Evolutionary conservation across 2,888 invertebrate species (phyloP), one percentile per base, ranked within the genome.

Genomic region (Acronicta psi): DNA sequence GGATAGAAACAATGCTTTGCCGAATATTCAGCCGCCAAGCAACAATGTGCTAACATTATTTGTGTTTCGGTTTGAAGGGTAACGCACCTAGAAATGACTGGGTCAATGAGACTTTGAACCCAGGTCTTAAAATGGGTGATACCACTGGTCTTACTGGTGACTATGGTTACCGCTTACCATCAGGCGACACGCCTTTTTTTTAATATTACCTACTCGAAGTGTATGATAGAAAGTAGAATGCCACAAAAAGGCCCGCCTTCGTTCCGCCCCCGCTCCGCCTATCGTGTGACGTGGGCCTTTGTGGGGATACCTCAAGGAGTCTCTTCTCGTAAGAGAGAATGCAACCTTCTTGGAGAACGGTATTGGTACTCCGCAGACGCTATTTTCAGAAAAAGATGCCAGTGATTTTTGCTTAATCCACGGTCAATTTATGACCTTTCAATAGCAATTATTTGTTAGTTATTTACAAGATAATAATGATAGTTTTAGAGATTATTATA

Each of bases 261-360:
- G 18, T 40, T 8, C 40, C 66, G 66, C 66, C 66, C 45, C 50
- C 67, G 73, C 73, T 72, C 67, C 67, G 67, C 67, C 67, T 72
- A 66, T 17, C 0, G 11, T 17, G 20, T 66, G 50, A 59, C 59
- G 72, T 42, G 67, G 2, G 37, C 44, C 53, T 49, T 51, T 71
- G 67, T 53, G 67, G 67, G 67, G 67, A 51, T 68, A 52, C 13
- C 3, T 8, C 23, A 34, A n/a, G 3, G 6, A 34, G n/a, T n/a
- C 34, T 34, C 34, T 34, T n/a, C 34, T 34, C 2, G 6, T 34
- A 34, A 34, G 34, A 34, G 34, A n/a, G 34, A 34, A 34, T n/a
- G 34, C n/a, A n/a, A 34, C n/a, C 31, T 31, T 31, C 31, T 34
- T 2, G n/a, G 3, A n/a, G n/a, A 34, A 7, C 34, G 34, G n/a